These are phyloP conservation scores for Gila orcuttii DNA, from an alignment of 2,113 vertebrate species.

Conservation along the genomic window DNA sequence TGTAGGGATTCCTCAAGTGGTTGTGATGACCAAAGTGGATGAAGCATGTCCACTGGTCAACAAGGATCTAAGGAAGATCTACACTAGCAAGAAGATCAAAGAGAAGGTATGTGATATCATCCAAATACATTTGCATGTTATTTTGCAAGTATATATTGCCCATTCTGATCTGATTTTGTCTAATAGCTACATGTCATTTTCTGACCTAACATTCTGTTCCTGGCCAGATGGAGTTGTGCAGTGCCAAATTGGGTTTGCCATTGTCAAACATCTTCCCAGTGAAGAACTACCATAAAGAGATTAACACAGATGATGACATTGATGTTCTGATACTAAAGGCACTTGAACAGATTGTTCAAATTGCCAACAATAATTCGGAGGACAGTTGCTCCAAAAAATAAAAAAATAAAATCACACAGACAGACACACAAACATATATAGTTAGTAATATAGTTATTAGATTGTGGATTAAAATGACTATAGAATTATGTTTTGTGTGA, in stretches of 20 bases:
- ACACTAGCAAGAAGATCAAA: slow-evolving; percentile 41
- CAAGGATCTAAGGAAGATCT: background rate
- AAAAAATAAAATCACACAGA: too few relatives aligned
- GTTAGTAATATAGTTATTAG: too few relatives aligned
- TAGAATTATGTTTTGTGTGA: too few relatives aligned
- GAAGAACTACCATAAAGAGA: slow-evolving; percentile 45
- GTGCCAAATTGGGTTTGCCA: background rate
- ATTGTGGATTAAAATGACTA: too few relatives aligned
- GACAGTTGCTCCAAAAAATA: too few relatives aligned
- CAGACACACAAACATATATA: too few relatives aligned
- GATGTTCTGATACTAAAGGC: slow-evolving; percentile 44
- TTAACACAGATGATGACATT: background rate
- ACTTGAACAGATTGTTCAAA: slow-evolving; percentile 24
- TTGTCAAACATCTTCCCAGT: slow-evolving; percentile 42
- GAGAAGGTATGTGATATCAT: slow-evolving; percentile 27
- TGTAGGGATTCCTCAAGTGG: slow-evolving; percentile 49
- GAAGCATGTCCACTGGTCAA: slow-evolving; percentile 19
- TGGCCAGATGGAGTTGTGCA: slow-evolving; percentile 32
- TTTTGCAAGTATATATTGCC: too few relatives aligned
- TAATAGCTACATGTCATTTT: too few relatives aligned
- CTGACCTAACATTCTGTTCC: too few relatives aligned
- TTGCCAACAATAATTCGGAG: background rate
- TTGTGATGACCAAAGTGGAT: slow-evolving; percentile 51
- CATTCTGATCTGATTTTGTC: too few relatives aligned
- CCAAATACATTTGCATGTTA: too few relatives aligned